A percentile compares a stretch with the other conserved stretches of the same genome.
phyloP scores from a whole-genome alignment of 2,888 invertebrate species.

The Anagyrus pseudococci region DNA sequence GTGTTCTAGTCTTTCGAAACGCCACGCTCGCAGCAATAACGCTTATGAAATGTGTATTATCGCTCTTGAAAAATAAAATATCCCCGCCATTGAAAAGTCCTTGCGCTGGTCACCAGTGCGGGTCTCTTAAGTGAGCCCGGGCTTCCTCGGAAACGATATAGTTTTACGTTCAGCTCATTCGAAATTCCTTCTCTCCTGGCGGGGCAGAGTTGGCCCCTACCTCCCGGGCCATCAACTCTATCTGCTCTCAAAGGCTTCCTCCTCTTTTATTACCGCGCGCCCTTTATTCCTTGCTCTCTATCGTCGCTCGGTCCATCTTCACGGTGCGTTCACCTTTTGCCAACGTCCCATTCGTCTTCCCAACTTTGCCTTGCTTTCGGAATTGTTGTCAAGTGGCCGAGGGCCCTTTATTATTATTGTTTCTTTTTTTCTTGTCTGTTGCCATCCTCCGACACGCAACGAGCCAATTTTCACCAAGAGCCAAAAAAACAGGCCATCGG shows the following conservation, averaged over 20 bases:
- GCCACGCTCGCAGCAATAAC: no score
- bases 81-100: no score
- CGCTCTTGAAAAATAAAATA: no score
- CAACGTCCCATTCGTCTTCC: background rate
- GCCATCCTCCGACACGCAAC: background rate
- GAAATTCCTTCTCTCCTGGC: background rate
- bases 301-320: background rate
- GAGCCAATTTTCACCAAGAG: constrained; percentile 14
- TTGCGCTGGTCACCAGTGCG: no score
- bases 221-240: background rate
- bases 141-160: no score
- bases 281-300: background rate
- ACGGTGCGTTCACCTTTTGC: background rate
- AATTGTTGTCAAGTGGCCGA: no score
- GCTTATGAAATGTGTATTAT: no score
- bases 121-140: no score
- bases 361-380: background rate
- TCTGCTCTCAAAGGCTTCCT: background rate
- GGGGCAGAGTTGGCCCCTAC: background rate
- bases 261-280: background rate
- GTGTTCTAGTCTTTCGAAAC: no score
- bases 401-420: background rate
- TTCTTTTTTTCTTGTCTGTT: background rate
- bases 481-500: background rate
- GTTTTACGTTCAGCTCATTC: no score